Base-by-base conservation (phyloP, 2,797 vertebrate species). In the Champsocephalus esox region DNA sequence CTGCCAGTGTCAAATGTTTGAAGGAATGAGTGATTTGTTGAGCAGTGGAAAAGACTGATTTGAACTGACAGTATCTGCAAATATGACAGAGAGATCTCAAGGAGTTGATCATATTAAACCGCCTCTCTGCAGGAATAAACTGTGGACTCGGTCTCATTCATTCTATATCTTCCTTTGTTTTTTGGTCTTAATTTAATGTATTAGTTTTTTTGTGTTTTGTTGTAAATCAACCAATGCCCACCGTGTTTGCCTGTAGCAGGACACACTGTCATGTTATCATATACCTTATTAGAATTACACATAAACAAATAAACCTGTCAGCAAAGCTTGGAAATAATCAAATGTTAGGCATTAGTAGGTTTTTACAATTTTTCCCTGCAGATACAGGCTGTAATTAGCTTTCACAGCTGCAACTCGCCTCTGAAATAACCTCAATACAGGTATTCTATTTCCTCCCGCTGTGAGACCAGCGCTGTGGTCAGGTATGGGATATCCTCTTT, bases 371-470 rank as follows among this genome's bases (percentile, higher is more conserved):
- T 77, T 77, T 82, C 75, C 76, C 75, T 68, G 38, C 9, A 32
- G 76, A 82, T 77, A 57, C 57, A 45, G 41, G 78, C 66, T 77
- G 66, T 83, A 90, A 90, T 92, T 91, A 89, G 68, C 78, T 90
- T 88, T 85, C 87, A 79, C 2, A 14, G 73, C 73, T 82, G 64
- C 74, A 78, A 80, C 77, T 83, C 87, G 80, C 77, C 81, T 84
- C 70, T 65, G 84, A 89, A 75, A 82, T 79, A 85, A 77, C 64
- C 73, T 73, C 80, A 85, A 89, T 86, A 88, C 84, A 80, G 75
- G 74, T 83, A 82, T 91, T 93, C 76, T 85, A 70, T 90, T 87
- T 90, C 82, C 72, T 87, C 84, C 78, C 73, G 79, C 77, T 75
- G 77, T 44, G 68, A 81, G 14, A 61, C 76, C 82, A 84, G 63